Conservation (phyloP, 2,113 vertebrate genomes). For the Stictonetta naevosa region DNA sequence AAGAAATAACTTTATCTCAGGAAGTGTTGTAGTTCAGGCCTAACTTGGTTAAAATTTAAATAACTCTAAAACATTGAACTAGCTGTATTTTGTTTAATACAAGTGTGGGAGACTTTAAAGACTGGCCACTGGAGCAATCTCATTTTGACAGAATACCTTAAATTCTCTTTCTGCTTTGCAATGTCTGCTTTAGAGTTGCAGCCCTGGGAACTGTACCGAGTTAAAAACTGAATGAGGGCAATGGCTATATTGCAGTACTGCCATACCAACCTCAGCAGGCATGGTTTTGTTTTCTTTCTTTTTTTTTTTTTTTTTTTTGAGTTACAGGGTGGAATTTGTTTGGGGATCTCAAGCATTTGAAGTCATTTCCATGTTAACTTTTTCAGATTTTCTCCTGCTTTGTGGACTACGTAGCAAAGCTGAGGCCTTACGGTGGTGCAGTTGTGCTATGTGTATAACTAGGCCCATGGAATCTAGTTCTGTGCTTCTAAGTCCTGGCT, state of each 20-base stretch:
- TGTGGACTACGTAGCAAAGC: not conserved
- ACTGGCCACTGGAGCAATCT: slow-evolving; percentile 13
- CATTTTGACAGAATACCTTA: slow-evolving; percentile 9
- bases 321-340: not conserved
- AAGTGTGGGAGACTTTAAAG: slow-evolving; percentile 17
- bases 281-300: not conserved
- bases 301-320: not conserved
- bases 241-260: not conserved
- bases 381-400: not conserved
- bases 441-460: not conserved
- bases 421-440: not conserved
- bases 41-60: not conserved
- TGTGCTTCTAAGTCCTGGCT: not conserved
- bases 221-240: not conserved
- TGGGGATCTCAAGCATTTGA: not conserved
- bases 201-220: not conserved
- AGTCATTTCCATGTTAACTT: not conserved
- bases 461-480: not conserved
- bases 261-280: not conserved
- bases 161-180: slow-evolving; percentile 5
- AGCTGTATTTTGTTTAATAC: not conserved
- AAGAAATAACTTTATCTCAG: slow-evolving; percentile 13
- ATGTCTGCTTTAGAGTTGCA: slow-evolving; percentile 12
- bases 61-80: not conserved
- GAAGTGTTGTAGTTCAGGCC: not conserved